Evolutionary conservation across 2,888 invertebrate genomes (phyloP).

Genomic region (Hoplodrina blanda): DNA sequence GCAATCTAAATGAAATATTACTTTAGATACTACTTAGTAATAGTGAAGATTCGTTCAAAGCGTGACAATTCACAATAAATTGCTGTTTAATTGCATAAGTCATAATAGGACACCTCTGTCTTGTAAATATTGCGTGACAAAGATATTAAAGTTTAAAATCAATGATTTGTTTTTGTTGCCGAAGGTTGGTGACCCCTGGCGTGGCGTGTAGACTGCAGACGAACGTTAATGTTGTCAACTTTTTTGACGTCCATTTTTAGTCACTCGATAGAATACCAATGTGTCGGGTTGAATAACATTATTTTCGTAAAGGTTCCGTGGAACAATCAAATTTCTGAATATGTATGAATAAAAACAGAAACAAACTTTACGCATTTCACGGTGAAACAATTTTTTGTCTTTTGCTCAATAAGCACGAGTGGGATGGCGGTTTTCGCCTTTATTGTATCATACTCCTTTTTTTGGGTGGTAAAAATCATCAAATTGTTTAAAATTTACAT

Average conservation of each 20-base stretch:
- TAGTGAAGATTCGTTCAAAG: conserved; percentile 15
- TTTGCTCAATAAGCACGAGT: too few relatives aligned
- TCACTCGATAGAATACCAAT: neutral
- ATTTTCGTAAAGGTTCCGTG: neutral
- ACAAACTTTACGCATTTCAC: too few relatives aligned
- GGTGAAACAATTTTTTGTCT: too few relatives aligned
- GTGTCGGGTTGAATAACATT: neutral
- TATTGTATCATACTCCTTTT: too few relatives aligned
- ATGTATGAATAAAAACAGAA: too few relatives aligned
- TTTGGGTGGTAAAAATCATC: too few relatives aligned
- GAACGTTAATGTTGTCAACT: conserved; percentile 16
- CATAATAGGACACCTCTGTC: conserved; percentile 19
- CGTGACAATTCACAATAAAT: conserved; percentile 43
- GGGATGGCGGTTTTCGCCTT: too few relatives aligned
- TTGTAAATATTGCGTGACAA: conserved; percentile 46
- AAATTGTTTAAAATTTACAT: too few relatives aligned
- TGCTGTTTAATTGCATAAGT: conserved; percentile 20
- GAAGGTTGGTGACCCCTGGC: conserved; percentile 42
- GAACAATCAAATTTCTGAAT: neutral
- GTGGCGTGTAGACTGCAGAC: conserved; percentile 25
- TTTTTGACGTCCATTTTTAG: conserved; percentile 7
- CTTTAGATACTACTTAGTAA: conserved; percentile 15
- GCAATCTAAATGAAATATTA: conserved; percentile 27
- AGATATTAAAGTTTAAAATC: conserved; percentile 18
- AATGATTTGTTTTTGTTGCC: conserved; percentile 30